These are phyloP conservation scores for Sebastolobus altivelis DNA, from an alignment of 2,797 vertebrate species.

Conservation along the genomic window DNA sequence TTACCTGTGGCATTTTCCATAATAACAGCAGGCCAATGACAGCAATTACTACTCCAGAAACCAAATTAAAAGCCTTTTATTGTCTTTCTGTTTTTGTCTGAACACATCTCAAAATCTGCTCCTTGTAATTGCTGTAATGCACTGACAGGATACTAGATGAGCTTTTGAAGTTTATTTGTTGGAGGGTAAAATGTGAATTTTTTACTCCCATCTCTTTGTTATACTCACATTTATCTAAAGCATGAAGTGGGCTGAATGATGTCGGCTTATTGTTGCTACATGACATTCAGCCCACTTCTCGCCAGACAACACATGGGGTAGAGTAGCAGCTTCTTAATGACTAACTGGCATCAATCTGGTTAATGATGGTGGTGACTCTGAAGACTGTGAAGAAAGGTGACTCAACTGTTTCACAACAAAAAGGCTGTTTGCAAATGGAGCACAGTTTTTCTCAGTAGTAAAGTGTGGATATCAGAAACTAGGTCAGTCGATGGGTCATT, in stretches of 20 bases:
- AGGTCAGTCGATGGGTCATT: slow-evolving; percentile 15
- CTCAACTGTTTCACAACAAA: slow-evolving; percentile 34
- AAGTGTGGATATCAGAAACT: slow-evolving; percentile 33
- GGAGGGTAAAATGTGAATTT: slow-evolving; percentile 15
- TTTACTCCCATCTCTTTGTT: neutral
- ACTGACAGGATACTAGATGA: slow-evolving; percentile 8
- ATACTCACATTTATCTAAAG: slow-evolving; percentile 20
- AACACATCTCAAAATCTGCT: slow-evolving; percentile 39
- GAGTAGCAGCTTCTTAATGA: slow-evolving; percentile 44
- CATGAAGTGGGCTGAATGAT: neutral
- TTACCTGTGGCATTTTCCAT: slow-evolving; percentile 58
- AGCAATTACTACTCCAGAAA: slow-evolving; percentile 45
- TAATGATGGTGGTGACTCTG: slow-evolving; percentile 44
- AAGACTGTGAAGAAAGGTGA: slow-evolving; percentile 48
- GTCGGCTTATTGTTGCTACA: slow-evolving; percentile 9
- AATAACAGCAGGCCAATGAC: slow-evolving; percentile 37
- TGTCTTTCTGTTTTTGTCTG: slow-evolving; percentile 25
- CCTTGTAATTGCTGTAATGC: slow-evolving; percentile 32
- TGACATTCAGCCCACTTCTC: slow-evolving; percentile 41
- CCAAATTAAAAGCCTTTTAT: slow-evolving; percentile 54
- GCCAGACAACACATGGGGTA: slow-evolving; percentile 36
- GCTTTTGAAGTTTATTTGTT: slow-evolving; percentile 29
- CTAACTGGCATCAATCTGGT: slow-evolving; percentile 48
- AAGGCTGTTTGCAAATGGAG: slow-evolving; percentile 28
- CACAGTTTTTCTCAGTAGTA: slow-evolving; percentile 14